Evolutionary conservation across 2,113 vertebrate genomes (phyloP).

Genomic region (Dasyurus viverrinus): DNA sequence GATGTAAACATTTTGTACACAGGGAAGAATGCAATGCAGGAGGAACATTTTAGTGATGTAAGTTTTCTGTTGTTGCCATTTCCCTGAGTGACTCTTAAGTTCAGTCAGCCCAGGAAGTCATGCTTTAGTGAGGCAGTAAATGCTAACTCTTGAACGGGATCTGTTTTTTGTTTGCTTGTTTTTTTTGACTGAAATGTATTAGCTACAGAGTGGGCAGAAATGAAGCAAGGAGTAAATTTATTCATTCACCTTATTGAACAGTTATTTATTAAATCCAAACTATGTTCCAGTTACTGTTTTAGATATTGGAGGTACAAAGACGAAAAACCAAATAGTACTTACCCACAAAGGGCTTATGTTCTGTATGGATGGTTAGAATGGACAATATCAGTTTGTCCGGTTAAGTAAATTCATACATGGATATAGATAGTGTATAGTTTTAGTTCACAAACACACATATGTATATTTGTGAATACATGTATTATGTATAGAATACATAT

Average conservation of each 20-base stretch:
- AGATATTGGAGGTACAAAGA: neutral
- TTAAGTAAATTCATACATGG: too few species aligned
- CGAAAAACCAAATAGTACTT: accelerated
- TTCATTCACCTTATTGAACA: neutral
- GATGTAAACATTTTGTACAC: neutral
- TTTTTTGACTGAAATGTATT: neutral
- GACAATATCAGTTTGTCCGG: accelerated
- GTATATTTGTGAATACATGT: too few species aligned
- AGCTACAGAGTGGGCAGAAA: neutral
- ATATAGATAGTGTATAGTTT: too few species aligned
- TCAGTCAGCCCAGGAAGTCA: neutral
- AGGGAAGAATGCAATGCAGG: neutral
- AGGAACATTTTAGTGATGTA: neutral
- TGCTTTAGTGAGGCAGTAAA: neutral
- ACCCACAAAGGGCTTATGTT: accelerated
- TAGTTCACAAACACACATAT: too few species aligned
- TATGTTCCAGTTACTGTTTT: too few species aligned
- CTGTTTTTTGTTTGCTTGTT: neutral
- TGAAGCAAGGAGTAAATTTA: neutral
- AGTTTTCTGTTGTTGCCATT: neutral
- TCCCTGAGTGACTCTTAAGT: neutral
- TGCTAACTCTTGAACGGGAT: neutral
- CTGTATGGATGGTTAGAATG: accelerated
- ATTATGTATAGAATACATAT: too few species aligned
- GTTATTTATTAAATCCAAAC: neutral